Evolutionary conservation across 1,140 invertebrate genomes (phyloP).

Genomic region (Orussus abietinus): DNA sequence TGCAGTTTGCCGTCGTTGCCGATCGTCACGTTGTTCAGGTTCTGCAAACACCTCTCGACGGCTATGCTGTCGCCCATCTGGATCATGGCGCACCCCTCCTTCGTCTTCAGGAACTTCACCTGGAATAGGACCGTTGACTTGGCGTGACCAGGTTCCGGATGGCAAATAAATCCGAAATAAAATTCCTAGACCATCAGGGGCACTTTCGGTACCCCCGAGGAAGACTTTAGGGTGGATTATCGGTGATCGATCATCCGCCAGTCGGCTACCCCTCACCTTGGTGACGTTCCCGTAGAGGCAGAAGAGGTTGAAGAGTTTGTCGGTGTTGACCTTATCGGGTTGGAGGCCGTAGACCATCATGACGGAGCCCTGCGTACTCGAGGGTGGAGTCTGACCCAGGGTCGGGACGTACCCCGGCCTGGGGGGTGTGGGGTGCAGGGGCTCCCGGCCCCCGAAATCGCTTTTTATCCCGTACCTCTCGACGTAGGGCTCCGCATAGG

Average conservation of each 20-base stretch:
- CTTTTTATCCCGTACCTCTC: constrained; percentile 52
- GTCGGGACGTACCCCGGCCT: constrained; percentile 50
- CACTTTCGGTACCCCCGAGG: no score
- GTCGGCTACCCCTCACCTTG: no score
- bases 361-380: constrained; percentile 71
- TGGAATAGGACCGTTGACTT: no score
- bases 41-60: constrained; percentile 89
- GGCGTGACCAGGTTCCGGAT: no score
- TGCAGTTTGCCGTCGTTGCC: constrained; percentile 64
- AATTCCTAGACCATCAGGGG: no score
- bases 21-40: constrained; percentile 89
- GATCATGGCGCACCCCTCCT: constrained; percentile 99
- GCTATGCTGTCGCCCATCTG: constrained; percentile 96
- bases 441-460: constrained; percentile 50
- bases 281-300: constrained; percentile 98
- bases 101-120: constrained; percentile 98
- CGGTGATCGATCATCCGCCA: no score
- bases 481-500: constrained; percentile 52
- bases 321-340: constrained; percentile 88
- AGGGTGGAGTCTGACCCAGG: constrained; percentile 47
- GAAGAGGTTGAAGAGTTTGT: constrained; percentile 97
- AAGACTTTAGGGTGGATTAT: no score
- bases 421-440: constrained; percentile 50
- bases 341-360: constrained; percentile 98
- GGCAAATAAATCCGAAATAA: constrained; percentile 8